A percentile compares a stretch with the other conserved stretches of the same genome.
phyloP scores from a whole-genome alignment of 1,140 invertebrate genomes.

The Lucilia cuprina region DNA sequence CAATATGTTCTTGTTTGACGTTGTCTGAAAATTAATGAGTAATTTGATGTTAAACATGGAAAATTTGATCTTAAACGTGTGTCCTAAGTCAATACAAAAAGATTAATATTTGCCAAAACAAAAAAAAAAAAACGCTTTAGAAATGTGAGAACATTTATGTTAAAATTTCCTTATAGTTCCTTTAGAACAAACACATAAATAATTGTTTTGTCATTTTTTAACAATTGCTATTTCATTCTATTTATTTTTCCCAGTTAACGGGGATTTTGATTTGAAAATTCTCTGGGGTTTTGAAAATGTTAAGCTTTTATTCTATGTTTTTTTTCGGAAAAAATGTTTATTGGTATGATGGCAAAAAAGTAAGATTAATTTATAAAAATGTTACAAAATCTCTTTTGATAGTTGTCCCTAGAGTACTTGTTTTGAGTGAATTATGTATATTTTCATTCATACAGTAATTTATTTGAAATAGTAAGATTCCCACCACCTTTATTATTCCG shows the following conservation, averaged over 20 bases:
- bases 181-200: neutral
- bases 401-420: slow-evolving; percentile 35
- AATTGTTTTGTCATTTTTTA: neutral
- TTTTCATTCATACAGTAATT: neutral
- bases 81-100: slow-evolving; percentile 22
- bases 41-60: slow-evolving; percentile 25
- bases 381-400: slow-evolving; percentile 29
- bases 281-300: slow-evolving; percentile 7
- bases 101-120: slow-evolving; percentile 30
- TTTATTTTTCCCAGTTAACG: neutral
- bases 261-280: neutral
- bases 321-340: neutral
- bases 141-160: slow-evolving; percentile 16
- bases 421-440: neutral
- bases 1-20: neutral
- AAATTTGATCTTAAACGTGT: slow-evolving; percentile 30
- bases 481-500: neutral
- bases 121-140: neutral
- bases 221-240: slow-evolving; percentile 16
- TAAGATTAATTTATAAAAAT: neutral
- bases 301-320: neutral
- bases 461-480: neutral
- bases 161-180: neutral
- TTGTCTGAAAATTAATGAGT: slow-evolving; percentile 13
- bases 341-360: neutral